Evolutionary conservation across 2,888 invertebrate genomes (phyloP), one percentile per base, ranked within the genome.

Genomic region (Cylloceria caligata): DNA sequence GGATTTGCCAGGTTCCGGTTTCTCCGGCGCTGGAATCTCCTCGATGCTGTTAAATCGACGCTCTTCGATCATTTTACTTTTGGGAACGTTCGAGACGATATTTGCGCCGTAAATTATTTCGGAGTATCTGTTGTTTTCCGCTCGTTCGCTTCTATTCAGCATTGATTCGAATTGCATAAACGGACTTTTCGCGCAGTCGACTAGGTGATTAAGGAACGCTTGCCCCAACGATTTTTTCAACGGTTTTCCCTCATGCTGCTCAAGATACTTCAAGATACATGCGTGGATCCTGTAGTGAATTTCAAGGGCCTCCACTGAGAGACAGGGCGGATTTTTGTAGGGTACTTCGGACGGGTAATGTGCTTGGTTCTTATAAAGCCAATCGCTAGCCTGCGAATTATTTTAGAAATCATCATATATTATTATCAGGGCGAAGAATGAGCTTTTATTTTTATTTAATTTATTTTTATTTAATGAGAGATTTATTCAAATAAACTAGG

Each of bases 251-350:
- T 96, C 96, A 86, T 96, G 95, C 84, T 96, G 95, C 89, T 97
- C 96, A 36, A 98, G 94, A 91, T 96, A 96, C 93, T 98, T 98
- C 4, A 98, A 93, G 88, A 98, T 96, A n/a, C 97, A 96, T 0
- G 97, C 96, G 91, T 98, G 97, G 74, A 97, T 96, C 88, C 98
- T 94, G 89, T 96, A 96, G 89, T 96, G 96, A 27, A 97, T 94
- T 93, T 99, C 99, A 42, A 99, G 93, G 0, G 98, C 97, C 94
- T 99, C 98, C 62, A 99, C 95, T 13, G 98, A 96, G 62, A 97
- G 93, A 90, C 96, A 95, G 80, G 97, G 96, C 0, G 98, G 97
- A 89, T 95, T 96, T 88, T 95, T 96, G 90, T 98, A 98, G 87
- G 95, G 96, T 72, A 99, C 97, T 94, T 97, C 97, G 55, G 95